Evolutionary conservation across 2,888 invertebrate genomes (phyloP), one percentile per base, ranked within the genome.

Genomic region (Eupithecia subfuscata): DNA sequence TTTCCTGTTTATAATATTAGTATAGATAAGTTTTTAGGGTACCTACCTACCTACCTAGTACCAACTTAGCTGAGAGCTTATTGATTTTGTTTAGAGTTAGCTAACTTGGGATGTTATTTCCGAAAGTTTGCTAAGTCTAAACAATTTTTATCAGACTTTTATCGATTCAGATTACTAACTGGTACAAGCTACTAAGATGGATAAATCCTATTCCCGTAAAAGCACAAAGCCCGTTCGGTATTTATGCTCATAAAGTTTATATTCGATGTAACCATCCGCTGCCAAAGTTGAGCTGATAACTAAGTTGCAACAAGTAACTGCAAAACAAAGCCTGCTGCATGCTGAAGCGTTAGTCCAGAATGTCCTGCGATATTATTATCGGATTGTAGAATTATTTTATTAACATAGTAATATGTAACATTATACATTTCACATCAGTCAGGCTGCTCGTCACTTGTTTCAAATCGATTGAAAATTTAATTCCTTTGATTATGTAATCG

Each of bases 291-390:
- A 82, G 78, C 79, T 77, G 77, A 74, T 83, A 88, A 91, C 90
- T 89, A 88, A 86, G 91, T 91, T 91, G 91, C 91, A 85, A 85
- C 83, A 84, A 85, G 86, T 85, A 84, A 81, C 85, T 85, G 86
- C 56, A n/a, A 37, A 3, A 40, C 4, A 65, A 73, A 73, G 76
- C 16, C 25, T 8, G 63, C 7, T 69, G 40, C 48, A 67, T 16
- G 63, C 67, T 68, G 14, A 60, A 67, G n/a, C 22, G 37, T 69
- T 64, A 64, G 3, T 56, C 56, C 11, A 22, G 4, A 56, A 60
- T 25, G 5, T 14, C 11, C 25, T 60, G 11, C 52, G 45, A 45
- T 45, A 16, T 45, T 37, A 1, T 14, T 43, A 14, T 3, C 43
- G 14, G 3, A 40, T 40, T 40, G 0, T 40, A 40, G 40, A 9